A percentile compares a stretch with the other conserved stretches of the same genome.
phyloP scores from a whole-genome alignment of 2,888 invertebrate genomes.

The Agrotis puta region DNA sequence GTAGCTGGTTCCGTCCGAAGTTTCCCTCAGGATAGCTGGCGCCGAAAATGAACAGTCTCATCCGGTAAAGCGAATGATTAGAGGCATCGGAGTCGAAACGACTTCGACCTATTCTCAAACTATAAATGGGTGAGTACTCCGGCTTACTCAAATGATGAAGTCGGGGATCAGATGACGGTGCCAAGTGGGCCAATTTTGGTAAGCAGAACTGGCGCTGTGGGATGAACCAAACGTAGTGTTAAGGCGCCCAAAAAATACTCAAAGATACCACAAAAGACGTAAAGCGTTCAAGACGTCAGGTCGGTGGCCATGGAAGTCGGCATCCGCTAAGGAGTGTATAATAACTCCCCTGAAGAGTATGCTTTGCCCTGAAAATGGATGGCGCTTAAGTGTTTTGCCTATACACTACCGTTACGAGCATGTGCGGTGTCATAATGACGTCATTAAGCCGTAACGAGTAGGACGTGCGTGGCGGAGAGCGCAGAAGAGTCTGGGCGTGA shows the following conservation, averaged over 20 bases:
- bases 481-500: constrained; percentile 91
- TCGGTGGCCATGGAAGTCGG: constrained; percentile 53
- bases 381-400: constrained; percentile 77
- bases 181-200: constrained; percentile 94
- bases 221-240: constrained; percentile 94
- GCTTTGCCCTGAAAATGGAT: constrained; percentile 91
- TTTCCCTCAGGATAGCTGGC: constrained; percentile 94
- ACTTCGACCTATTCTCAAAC: constrained; percentile 95
- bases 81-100: constrained; percentile 93
- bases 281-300: constrained; percentile 29
- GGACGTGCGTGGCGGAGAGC: constrained; percentile 87
- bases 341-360: constrained; percentile 91
- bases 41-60: constrained; percentile 88
- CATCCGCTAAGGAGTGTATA: constrained; percentile 74
- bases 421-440: constrained; percentile 68
- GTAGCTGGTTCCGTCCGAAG: constrained; percentile 95
- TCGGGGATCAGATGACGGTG: constrained; percentile 90
- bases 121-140: constrained; percentile 94
- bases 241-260: constrained; percentile 92
- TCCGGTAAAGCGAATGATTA: constrained; percentile 95
- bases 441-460: constrained; percentile 92
- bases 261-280: constrained; percentile 63
- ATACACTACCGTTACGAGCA: constrained; percentile 85
- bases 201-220: constrained; percentile 95
- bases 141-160: constrained; percentile 91